A percentile compares a stretch with the other conserved stretches of the same genome.
These are phyloP conservation scores for Thomomys bottae DNA, from an alignment of 2,113 vertebrate species.

Conservation along the genomic window DNA sequence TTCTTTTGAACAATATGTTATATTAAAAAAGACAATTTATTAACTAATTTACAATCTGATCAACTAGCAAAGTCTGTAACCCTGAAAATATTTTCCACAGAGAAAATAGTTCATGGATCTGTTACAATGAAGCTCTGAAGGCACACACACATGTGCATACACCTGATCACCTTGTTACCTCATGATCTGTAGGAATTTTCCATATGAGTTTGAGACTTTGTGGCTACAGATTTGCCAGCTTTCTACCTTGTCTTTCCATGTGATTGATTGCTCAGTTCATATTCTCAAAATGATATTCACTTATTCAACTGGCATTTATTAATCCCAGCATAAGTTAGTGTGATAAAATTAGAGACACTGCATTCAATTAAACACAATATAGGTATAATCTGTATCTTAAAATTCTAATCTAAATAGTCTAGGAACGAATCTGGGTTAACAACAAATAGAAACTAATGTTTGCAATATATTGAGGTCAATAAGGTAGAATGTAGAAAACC, in stretches of 20 bases:
- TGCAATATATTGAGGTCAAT: not conserved
- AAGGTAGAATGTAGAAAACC: not conserved
- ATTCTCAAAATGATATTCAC: not conserved
- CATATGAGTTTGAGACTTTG: slow-evolving; percentile 2
- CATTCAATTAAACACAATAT: not conserved
- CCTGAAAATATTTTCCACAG: slow-evolving; percentile 13
- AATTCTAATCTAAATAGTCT: not conserved
- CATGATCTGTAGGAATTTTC: slow-evolving; percentile 23
- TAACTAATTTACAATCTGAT: slow-evolving; percentile 48
- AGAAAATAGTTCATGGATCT: not conserved
- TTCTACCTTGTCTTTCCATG: not conserved
- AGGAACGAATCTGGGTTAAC: not conserved
- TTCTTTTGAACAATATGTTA: slow-evolving; percentile 20
- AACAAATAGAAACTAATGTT: not conserved
- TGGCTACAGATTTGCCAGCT: not conserved
- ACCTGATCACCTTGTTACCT: not conserved
- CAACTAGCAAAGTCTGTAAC: slow-evolving; percentile 17
- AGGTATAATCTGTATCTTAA: not conserved
- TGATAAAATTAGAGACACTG: not conserved
- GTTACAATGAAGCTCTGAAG: not conserved
- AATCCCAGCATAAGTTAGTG: not conserved
- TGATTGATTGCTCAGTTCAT: not conserved
- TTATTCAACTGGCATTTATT: slow-evolving; percentile 24
- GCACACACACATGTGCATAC: not conserved
- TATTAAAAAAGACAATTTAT: slow-evolving; percentile 47